Conservation (phyloP, 2,888 invertebrate genomes). For the Crossocerus cetratus region DNA sequence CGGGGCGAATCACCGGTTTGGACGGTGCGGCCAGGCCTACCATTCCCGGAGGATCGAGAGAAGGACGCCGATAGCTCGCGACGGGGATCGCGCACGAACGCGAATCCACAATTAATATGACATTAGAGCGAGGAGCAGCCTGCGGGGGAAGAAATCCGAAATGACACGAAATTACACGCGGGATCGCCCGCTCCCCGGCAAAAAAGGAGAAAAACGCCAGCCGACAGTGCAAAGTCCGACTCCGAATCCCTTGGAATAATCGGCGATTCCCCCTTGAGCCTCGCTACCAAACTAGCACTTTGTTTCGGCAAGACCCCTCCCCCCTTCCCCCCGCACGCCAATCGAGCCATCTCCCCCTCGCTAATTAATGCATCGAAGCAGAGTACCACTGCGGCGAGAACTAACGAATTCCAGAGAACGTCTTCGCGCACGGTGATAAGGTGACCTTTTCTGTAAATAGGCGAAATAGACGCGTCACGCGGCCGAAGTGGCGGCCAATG, state of each 20-base stretch:
- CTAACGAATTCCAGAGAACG: not conserved
- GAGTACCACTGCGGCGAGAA: not conserved
- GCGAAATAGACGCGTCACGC: not conserved
- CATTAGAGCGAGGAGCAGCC: conserved; percentile 63
- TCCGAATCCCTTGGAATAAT: conserved; percentile 51
- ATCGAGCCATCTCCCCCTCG: conserved; percentile 5
- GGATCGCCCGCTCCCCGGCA: conserved; percentile 12
- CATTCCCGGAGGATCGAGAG: conserved; percentile 12
- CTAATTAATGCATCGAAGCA: conserved; percentile 31
- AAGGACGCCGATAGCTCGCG: no score
- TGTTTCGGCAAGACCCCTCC: conserved; percentile 24
- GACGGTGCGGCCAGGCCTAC: conserved; percentile 19
- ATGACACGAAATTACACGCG: conserved; percentile 62
- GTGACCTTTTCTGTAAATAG: conserved; percentile 29
- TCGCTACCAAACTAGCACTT: conserved; percentile 47
- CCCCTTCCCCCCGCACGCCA: conserved; percentile 1
- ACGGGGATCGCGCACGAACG: conserved; percentile 55
- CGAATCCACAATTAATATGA: conserved; percentile 70
- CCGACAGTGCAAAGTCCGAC: not conserved
- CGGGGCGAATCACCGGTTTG: not conserved
- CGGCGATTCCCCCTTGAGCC: conserved; percentile 29
- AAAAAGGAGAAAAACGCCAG: conserved; percentile 14
- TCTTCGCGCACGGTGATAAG: not conserved
- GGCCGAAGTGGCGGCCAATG: conserved; percentile 19
- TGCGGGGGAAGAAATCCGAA: conserved; percentile 55